Base-by-base conservation (phyloP, 2,797 vertebrate species). In the Threskiornis aethiopicus region DNA sequence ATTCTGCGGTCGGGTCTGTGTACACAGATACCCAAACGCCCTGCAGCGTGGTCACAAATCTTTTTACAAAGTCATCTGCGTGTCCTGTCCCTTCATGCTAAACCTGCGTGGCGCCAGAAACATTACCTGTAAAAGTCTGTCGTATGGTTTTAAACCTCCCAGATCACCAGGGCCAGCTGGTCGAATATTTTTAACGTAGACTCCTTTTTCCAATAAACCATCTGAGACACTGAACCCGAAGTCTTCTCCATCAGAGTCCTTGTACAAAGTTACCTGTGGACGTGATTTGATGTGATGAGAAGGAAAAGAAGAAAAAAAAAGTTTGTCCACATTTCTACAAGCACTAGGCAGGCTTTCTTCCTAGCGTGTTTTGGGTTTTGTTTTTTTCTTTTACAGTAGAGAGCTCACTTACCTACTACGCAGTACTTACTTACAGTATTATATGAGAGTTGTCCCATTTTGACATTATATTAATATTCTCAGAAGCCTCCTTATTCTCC, bases 141-240 rank as follows among this genome's bases (percentile, higher is more conserved):
- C 99, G 2, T 98, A 99, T 4, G 99, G 98, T 95, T 98, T 98
- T 49, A 99, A 98, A 69, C 99, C 99, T 12, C 98, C 99, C 16
- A 98, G 97, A 62, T 99, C 99, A 1, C 99, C 99, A 28, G 99
- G 99, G 28, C 99, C 99, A 44, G 98, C 98, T 1, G 98, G 98
- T 33, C 99, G 98, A 89, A 99, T 99, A 89, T 99, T 99, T 97
- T 99, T 99, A 37, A 99, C 99, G 29, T 99, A 99, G 3, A 99
- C 99, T 1, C 99, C 99, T 76, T 99, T 99, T 96, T 99, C 99
- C 94, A 99, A 52, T 91, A 99, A 98, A 31, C 99, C 99, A 28
- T 99, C 99, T 8, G 99, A 99, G 84, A 99, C 99, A 21, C 99
- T 99, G 98, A 99, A 99, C 42, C 99, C 99, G 46, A 99, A 99